Conservation (phyloP, 2,888 invertebrate species). For the Timema podura region DNA sequence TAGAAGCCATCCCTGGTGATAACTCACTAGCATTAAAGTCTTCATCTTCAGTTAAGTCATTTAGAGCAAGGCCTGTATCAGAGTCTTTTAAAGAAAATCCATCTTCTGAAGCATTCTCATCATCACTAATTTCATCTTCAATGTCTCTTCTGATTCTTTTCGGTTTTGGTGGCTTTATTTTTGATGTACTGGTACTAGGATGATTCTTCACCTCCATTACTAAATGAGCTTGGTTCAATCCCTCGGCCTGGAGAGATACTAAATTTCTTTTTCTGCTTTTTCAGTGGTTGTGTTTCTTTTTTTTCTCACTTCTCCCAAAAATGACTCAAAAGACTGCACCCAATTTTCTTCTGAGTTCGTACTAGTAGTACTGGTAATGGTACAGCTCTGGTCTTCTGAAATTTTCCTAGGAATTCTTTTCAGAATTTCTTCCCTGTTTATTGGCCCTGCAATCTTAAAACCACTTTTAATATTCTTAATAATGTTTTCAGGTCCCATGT, state of each 20-base stretch:
- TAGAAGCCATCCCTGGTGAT: neutral
- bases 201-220: neutral
- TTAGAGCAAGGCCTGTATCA: neutral
- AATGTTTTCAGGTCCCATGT: neutral
- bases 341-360: neutral
- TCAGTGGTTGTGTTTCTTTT: neutral
- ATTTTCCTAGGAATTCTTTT: neutral
- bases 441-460: neutral
- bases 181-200: neutral
- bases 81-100: neutral
- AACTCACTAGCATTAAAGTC: neutral
- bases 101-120: neutral
- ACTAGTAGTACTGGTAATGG: neutral
- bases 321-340: neutral
- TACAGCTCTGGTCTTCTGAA: neutral
- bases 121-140: neutral
- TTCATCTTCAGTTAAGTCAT: neutral
- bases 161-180: neutral
- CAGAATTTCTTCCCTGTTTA: neutral
- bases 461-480: neutral
- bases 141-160: neutral
- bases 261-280: neutral
- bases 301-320: neutral
- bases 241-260: neutral
- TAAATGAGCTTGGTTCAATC: neutral